Percentiles rank a stretch among this genome's conserved stretches.
These are phyloP conservation scores for Acronicta aceris DNA, from an alignment of 2,888 invertebrate genomes.

Conservation along the genomic window DNA sequence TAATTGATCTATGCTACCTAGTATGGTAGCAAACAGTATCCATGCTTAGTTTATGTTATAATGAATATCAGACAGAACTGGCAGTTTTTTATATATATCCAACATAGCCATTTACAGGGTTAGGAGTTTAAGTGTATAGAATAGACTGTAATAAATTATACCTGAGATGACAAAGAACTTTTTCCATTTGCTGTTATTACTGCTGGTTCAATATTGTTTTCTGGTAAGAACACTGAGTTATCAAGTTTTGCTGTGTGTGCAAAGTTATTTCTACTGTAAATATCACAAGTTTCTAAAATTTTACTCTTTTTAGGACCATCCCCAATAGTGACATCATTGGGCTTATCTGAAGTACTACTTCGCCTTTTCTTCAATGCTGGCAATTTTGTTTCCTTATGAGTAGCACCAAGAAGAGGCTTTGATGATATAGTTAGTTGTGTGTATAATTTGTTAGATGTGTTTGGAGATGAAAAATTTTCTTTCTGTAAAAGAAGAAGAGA, in stretches of 20 bases:
- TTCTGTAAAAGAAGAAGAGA: conserved; percentile 69
- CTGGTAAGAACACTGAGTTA: conserved; percentile 67
- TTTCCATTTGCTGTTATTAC: conserved; percentile 79
- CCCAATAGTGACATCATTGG: conserved; percentile 75
- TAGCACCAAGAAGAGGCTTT: conserved; percentile 71
- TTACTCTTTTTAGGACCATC: conserved; percentile 80
- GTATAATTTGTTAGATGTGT: conserved; percentile 82
- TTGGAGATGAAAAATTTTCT: conserved; percentile 79
- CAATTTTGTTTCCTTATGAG: conserved; percentile 79
- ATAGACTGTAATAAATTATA: conserved; percentile 46
- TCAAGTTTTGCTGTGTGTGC: conserved; percentile 73
- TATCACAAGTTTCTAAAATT: conserved; percentile 79
- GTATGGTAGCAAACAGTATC: no score
- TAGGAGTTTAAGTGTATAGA: no score
- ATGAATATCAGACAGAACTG: no score
- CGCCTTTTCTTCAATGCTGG: conserved; percentile 83
- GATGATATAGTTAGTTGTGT: conserved; percentile 85
- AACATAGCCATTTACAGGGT: no score
- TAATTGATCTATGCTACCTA: no score
- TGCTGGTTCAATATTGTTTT: conserved; percentile 73
- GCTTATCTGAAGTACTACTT: conserved; percentile 85
- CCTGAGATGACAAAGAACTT: conserved; percentile 70
- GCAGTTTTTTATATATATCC: no score
- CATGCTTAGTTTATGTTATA: no score
- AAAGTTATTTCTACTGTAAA: conserved; percentile 76